Evolutionary conservation across 64 coral and sea anemone genomes (phyloP).

Genomic region (Stichodactyla mertensii): DNA sequence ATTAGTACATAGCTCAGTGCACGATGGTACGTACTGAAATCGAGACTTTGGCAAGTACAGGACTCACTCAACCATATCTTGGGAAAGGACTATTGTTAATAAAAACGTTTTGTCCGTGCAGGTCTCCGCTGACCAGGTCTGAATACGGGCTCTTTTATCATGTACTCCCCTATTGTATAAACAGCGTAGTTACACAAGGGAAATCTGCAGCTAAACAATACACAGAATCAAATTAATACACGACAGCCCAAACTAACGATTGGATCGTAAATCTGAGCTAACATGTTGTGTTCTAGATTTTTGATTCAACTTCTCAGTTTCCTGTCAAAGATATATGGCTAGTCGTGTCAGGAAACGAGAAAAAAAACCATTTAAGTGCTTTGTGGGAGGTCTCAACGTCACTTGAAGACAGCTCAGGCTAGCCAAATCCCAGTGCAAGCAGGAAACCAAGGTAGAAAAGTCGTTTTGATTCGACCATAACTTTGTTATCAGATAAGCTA

Average conservation of each 20-base stretch:
- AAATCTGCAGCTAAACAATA: not conserved
- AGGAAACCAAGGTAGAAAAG: not conserved
- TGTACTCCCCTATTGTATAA: not conserved
- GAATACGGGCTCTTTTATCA: not conserved
- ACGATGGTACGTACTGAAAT: no score
- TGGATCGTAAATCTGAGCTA: not conserved
- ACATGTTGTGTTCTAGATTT: not conserved
- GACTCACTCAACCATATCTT: no score
- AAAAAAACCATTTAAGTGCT: not conserved
- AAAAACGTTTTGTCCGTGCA: no score
- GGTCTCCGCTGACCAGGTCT: no score
- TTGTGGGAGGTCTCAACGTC: constrained; percentile 2
- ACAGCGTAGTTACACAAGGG: not conserved
- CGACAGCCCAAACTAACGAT: not conserved
- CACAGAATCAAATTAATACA: not conserved
- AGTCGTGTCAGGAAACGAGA: not conserved
- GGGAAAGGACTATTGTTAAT: no score
- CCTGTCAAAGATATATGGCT: not conserved
- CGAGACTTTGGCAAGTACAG: no score
- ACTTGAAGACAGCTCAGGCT: not conserved
- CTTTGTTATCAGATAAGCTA: constrained; percentile 3
- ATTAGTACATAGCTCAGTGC: no score
- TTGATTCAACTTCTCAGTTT: not conserved
- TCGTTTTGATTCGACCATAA: not conserved
- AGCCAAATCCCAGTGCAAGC: not conserved